Percentiles rank a stretch among this genome's conserved stretches.
These are phyloP conservation scores for Onychostruthus taczanowskii DNA, from an alignment of 2,113 vertebrate genomes.

Conservation along the genomic window DNA sequence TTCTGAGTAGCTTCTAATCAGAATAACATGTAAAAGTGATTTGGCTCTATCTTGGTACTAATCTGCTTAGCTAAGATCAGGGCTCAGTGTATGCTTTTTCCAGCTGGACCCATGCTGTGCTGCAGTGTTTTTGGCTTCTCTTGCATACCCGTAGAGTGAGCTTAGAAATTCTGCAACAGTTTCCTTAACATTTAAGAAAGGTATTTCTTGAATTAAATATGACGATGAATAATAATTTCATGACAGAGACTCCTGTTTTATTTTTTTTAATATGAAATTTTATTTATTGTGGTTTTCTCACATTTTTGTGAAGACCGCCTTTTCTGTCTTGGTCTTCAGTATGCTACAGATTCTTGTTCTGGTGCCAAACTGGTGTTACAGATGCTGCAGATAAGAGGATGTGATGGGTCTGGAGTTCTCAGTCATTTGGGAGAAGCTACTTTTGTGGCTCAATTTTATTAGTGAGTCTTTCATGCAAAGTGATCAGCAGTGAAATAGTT, in stretches of 20 bases:
- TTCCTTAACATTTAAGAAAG: neutral
- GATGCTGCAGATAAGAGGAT: neutral
- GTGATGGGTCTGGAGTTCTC: neutral
- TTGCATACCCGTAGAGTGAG: neutral
- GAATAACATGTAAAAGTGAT: neutral
- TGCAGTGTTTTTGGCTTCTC: neutral
- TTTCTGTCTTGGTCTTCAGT: neutral
- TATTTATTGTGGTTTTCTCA: neutral
- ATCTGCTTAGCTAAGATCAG: neutral
- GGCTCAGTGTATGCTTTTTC: neutral
- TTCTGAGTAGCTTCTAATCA: neutral
- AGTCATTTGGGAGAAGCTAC: neutral
- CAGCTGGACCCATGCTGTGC: neutral
- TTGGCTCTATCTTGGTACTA: neutral
- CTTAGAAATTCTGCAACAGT: neutral
- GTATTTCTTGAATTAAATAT: neutral
- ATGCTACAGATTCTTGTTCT: neutral
- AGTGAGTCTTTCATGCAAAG: neutral
- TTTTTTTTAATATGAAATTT: neutral
- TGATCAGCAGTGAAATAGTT: constrained; percentile 19
- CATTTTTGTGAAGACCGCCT: neutral
- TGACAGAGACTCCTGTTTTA: neutral
- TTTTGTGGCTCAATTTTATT: neutral
- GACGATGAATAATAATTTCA: neutral
- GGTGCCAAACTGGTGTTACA: neutral